Percentiles rank a stretch among this genome's conserved stretches.
Evolutionary conservation across 2,797 vertebrate genomes (phyloP).

Genomic region (Enteromius unitaeniatus): DNA sequence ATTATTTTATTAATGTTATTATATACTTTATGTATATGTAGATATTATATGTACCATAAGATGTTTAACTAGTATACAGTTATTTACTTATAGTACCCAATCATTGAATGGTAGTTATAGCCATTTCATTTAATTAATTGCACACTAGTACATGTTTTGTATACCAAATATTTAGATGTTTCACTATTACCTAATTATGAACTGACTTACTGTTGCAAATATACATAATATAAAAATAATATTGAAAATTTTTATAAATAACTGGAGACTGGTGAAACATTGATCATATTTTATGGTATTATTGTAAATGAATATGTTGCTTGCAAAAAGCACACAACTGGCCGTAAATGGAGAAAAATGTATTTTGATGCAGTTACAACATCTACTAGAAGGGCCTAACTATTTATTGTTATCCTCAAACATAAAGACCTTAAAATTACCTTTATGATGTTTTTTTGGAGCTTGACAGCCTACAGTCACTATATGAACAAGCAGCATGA

Average conservation of each 20-base stretch:
- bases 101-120: not conserved
- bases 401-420: not conserved
- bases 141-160: not conserved
- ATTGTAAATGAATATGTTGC: too few relatives aligned
- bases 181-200: not conserved
- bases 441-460: not conserved
- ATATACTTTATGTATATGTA: not conserved
- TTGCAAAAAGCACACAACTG: not conserved
- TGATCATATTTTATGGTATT: too few relatives aligned
- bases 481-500: not conserved
- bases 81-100: not conserved
- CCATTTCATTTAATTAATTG: not conserved
- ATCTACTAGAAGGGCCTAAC: too few relatives aligned
- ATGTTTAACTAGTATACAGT: not conserved
- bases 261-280: not conserved
- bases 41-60: not conserved
- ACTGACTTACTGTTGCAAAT: not conserved
- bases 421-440: not conserved
- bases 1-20: not conserved
- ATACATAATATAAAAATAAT: not conserved
- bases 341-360: not conserved
- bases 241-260: not conserved
- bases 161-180: not conserved
- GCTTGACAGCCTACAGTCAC: constrained; percentile 4
- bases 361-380: too few relatives aligned